Evolutionary conservation across 2,113 vertebrate species (phyloP).

Genomic region (Elaphurus davidianus): DNA sequence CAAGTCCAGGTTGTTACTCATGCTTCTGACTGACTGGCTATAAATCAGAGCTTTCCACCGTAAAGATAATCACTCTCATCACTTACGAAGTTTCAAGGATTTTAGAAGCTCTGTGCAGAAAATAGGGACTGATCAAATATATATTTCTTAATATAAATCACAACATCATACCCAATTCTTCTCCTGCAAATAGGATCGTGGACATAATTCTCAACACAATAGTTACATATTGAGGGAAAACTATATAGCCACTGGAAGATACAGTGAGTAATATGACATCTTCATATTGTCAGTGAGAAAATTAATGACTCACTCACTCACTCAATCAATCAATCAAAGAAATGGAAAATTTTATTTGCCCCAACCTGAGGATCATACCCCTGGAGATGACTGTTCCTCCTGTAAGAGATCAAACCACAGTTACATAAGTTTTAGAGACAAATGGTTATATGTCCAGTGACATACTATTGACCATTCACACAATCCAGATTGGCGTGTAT

Average conservation of each 20-base stretch:
- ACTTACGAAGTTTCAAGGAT: neutral
- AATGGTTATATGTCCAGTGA: neutral
- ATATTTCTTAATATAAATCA: neutral
- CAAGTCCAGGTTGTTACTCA: neutral
- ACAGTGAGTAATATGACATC: neutral
- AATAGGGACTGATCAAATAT: neutral
- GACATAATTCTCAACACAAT: neutral
- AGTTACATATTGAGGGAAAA: neutral
- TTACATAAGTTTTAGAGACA: neutral
- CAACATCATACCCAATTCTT: neutral
- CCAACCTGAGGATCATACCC: neutral
- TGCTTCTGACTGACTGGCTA: neutral
- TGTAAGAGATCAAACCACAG: neutral
- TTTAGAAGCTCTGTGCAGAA: neutral
- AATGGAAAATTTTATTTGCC: neutral
- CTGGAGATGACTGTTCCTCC: neutral
- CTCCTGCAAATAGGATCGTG: neutral
- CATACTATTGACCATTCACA: neutral
- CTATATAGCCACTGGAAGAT: neutral
- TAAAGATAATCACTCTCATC: neutral
- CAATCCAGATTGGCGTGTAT: neutral
- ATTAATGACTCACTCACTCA: neutral
- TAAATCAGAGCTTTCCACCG: neutral
- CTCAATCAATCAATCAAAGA: neutral
- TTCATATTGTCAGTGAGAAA: neutral